These are phyloP conservation scores for Cygnus olor DNA, from an alignment of 2,797 vertebrate species.

Conservation along the genomic window DNA sequence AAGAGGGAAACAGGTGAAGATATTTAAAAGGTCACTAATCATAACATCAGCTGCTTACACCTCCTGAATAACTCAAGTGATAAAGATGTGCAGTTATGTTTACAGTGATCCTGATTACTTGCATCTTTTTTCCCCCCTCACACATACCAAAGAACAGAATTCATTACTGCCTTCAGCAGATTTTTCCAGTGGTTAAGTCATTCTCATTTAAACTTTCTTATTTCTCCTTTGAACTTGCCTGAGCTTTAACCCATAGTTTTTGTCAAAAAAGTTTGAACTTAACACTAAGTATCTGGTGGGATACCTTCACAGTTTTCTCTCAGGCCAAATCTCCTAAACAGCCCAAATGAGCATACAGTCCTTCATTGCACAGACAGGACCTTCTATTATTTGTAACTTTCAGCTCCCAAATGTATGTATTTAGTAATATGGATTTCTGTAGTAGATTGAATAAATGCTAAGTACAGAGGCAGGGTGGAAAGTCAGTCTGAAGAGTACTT, in stretches of 20 bases:
- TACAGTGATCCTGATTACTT: background rate
- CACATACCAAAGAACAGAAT: background rate
- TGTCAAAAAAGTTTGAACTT: background rate
- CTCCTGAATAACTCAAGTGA: background rate
- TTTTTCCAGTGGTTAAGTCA: background rate
- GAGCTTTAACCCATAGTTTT: background rate
- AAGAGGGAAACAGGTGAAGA: background rate
- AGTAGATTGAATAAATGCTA: background rate
- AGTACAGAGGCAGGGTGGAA: background rate
- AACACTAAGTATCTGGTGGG: background rate
- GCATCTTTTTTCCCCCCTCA: background rate
- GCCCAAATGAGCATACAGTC: background rate
- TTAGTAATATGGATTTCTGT: background rate
- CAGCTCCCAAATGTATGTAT: background rate
- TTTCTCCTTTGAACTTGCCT: background rate
- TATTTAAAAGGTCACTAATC: background rate
- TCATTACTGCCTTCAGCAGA: background rate
- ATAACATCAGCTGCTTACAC: background rate
- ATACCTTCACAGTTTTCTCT: rapidly evolving
- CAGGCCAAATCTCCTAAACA: background rate
- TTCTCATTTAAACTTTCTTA: background rate
- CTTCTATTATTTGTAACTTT: background rate
- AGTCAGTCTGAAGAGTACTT: background rate
- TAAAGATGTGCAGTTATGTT: background rate
- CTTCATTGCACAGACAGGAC: background rate